Evolutionary conservation across 2,113 vertebrate genomes (phyloP), one percentile per base, ranked within the genome.

Genomic region (Centropus bengalensis): DNA sequence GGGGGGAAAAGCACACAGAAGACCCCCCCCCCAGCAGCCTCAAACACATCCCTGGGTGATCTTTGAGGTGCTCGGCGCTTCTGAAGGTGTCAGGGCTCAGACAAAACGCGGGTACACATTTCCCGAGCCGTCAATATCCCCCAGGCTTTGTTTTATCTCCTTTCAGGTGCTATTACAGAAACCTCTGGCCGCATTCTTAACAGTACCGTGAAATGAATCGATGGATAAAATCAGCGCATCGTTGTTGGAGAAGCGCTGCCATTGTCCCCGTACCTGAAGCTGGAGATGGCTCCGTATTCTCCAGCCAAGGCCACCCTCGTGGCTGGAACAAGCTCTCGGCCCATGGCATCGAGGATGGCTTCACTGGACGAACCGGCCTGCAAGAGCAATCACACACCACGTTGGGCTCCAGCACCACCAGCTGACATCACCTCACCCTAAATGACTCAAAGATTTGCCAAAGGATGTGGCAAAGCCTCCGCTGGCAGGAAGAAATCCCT

Each of bases 291-390:
- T 68, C 98, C 97, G 0, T 97, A 98, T 14, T 98, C 98, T 74
- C 98, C 97, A 0, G 97, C 96, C 55, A 99, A 82, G 30, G 99
- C 99, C 7, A 89, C 14, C 1, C 96, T 93, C 0, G 96, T 97
- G 33, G 98, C 98, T 68, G 99, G 99, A 26, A 99, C 98, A 6
- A 99, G 97, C 97, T 99, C 99, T 30, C 97, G 97, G 28, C 98
- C 98, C 99, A 99, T 99, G 20, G 98, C 98, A 12, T 88, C 91
- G 0, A 99, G 97, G 96, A 99, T 99, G 26, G 98, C 98, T 89
- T 99, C 98, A 4, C 98, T 99, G 1, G 99, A 99, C 3, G 99
- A 99, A 24, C 98, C 98, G 3, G 98, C 98, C 99, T 99, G 95
- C 56, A 98, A 98, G 13, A 94, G 7, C 47, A 80, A 67, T 2